Conservation (phyloP, 2,888 invertebrate species). For the Amphimallon solstitiale region DNA sequence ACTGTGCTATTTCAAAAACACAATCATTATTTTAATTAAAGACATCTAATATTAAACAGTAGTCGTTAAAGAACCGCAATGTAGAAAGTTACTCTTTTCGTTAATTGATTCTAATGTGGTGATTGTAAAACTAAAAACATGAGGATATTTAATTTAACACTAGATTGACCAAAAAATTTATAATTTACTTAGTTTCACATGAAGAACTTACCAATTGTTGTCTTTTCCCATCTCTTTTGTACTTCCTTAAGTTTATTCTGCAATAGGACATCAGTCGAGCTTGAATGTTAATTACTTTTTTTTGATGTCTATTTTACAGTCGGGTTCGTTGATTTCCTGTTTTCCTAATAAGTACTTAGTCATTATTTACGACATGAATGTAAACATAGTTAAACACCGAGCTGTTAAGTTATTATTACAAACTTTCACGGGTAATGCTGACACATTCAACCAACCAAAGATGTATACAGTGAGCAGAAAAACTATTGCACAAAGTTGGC, state of each 20-base stretch:
- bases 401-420: neutral
- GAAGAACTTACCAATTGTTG: neutral
- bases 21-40: no score
- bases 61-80: no score
- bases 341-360: slow-evolving; percentile 7
- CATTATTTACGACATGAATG: slow-evolving; percentile 6
- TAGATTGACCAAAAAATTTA: neutral
- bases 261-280: neutral
- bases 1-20: no score
- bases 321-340: slow-evolving; percentile 20
- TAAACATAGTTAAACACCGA: neutral
- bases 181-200: neutral
- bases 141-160: slow-evolving; percentile 12
- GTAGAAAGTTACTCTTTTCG: no score
- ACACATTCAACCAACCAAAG: no score
- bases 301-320: slow-evolving; percentile 18
- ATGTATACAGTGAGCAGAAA: no score
- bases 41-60: no score
- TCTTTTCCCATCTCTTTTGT: neutral
- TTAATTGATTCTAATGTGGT: no score
- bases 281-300: slow-evolving; percentile 4
- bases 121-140: no score
- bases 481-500: no score
- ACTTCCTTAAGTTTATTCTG: neutral
- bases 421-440: neutral